Conservation (phyloP, 2,888 invertebrate species). For the Drosophila birchii region DNA sequence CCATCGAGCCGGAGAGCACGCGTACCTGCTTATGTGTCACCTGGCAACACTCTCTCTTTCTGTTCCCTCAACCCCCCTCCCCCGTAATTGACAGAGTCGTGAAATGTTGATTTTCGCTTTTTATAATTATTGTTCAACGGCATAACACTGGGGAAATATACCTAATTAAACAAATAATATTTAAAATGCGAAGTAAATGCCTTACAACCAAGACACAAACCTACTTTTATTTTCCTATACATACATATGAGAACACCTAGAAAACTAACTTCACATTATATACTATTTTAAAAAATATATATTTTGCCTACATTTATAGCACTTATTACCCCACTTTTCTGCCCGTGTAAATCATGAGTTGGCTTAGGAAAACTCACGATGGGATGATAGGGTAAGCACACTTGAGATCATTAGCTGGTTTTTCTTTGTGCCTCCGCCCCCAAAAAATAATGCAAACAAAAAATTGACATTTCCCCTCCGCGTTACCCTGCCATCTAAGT, state of each 20-base stretch:
- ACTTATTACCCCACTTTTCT: too few relatives aligned
- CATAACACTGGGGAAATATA: too few relatives aligned
- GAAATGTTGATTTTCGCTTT: conserved; percentile 19
- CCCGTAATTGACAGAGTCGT: conserved; percentile 7
- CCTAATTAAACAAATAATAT: not conserved
- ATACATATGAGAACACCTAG: too few relatives aligned
- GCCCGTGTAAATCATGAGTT: not conserved
- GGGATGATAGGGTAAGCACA: conserved; percentile 27
- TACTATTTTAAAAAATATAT: too few relatives aligned
- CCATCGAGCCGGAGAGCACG: conserved; percentile 3
- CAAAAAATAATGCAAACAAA: not conserved
- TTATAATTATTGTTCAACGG: conserved; percentile 10
- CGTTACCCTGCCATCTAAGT: conserved; percentile 29
- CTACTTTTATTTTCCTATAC: too few relatives aligned
- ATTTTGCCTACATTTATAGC: too few relatives aligned
- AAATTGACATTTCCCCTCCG: conserved; percentile 3
- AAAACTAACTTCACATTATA: too few relatives aligned
- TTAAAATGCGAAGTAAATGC: too few relatives aligned
- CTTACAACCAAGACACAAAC: too few relatives aligned
- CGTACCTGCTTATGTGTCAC: conserved; percentile 13
- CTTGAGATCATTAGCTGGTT: conserved; percentile 35
- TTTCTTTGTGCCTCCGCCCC: not conserved
- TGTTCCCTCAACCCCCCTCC: not conserved
- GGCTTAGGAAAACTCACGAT: not conserved
- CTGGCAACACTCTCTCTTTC: conserved; percentile 9